Base-by-base conservation (phyloP, 2,797 vertebrate species). In the Periophthalmus magnuspinnatus region DNA sequence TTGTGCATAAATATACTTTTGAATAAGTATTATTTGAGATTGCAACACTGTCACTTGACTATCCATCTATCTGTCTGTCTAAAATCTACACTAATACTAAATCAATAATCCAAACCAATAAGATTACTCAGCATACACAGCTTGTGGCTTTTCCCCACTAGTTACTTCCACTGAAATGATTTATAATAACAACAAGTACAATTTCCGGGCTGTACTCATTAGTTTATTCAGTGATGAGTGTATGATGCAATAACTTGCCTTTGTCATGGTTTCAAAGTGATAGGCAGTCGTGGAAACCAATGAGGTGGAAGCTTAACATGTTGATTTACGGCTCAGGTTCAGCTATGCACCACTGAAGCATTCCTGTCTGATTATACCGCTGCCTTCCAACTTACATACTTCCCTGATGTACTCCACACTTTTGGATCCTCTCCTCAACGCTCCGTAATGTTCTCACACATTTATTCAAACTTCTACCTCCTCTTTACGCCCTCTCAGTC, bases 331-430 rank as follows among this genome's bases (percentile, higher is more conserved):
- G 69, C 69, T 82, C 68, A 72, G 83, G 72, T 79, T 54, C 65
- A 70, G 80, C 69, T 74, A 81, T 80, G 78, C 73, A 64, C 75
- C 88, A 72, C 86, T 81, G 71, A 50, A 84, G 59, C 88, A 89
- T 92, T 91, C 91, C 86, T 88, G 69, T 69, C 74, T 89, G 85
- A 90, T 92, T 91, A 88, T 86, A 89, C 81, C 62, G 68, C 73
- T 63, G 72, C 79, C 86, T 74, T 86, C 87, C 86, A 90, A 86
- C 52, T 71, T 75, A 73, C 81, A 86, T 87, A 83, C 80, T 87
- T 84, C 34, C 76, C 82, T 85, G 78, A 84, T 86, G 70, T 65
- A 65, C 56, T 83, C 83, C 77, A 81, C 84, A 79, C 82, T 79
- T 45, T 74, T 86, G 81, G 76, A 84, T 73, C 70, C 74, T 56